These are phyloP conservation scores for Drosophila conformis DNA, from an alignment of 2,888 invertebrate genomes.

Conservation along the genomic window DNA sequence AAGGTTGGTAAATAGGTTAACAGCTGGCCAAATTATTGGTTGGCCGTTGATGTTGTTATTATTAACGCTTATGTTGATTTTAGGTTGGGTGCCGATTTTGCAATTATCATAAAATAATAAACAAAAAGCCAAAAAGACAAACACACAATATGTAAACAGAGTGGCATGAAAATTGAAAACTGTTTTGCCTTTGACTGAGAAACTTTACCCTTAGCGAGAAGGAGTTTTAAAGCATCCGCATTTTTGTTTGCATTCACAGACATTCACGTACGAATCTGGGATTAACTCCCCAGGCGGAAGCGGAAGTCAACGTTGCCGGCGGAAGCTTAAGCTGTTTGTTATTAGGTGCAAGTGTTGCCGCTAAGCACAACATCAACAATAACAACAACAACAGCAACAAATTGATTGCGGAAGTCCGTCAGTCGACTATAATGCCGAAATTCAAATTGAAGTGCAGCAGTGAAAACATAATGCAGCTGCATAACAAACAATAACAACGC, in stretches of 20 bases:
- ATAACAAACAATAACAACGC: constrained; percentile 4
- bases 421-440: constrained; percentile 52
- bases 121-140: constrained; percentile 37
- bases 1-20: constrained; percentile 4
- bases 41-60: constrained; percentile 21
- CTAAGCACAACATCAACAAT: constrained; percentile 29
- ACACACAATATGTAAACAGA: constrained; percentile 21
- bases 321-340: constrained; percentile 53
- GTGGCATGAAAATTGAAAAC: constrained; percentile 33
- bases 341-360: constrained; percentile 51
- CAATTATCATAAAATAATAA: constrained; percentile 62
- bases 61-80: constrained; percentile 28
- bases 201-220: neutral
- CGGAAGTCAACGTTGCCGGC: constrained; percentile 57
- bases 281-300: constrained; percentile 40
- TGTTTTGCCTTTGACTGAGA: constrained; percentile 11
- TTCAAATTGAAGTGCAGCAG: constrained; percentile 49
- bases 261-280: constrained; percentile 2
- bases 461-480: constrained; percentile 39
- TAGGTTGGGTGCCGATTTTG: constrained; percentile 23
- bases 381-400: constrained; percentile 13
- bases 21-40: constrained; percentile 7
- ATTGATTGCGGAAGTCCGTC: constrained; percentile 47
- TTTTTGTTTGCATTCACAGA: constrained; percentile 44
- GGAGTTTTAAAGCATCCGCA: constrained; percentile 36